phyloP scores from a whole-genome alignment of 2,113 vertebrate genomes.

The Alligator sinensis region DNA sequence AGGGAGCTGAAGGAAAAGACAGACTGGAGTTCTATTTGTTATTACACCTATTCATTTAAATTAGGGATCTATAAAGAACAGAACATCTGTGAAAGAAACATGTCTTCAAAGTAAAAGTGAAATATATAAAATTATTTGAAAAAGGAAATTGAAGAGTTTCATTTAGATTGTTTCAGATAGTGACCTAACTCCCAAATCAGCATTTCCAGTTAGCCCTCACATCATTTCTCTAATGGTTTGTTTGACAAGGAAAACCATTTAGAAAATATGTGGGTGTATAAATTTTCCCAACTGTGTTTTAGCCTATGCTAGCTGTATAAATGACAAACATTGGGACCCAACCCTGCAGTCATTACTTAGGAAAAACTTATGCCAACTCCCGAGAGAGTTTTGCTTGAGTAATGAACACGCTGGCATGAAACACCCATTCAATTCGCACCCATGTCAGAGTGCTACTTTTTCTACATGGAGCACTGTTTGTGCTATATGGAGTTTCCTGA shows the following conservation, averaged over 20 bases:
- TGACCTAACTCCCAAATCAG: not conserved
- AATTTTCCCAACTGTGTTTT: not conserved
- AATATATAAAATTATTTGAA: accelerated
- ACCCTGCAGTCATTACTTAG: not conserved
- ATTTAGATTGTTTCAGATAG: accelerated
- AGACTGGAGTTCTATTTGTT: accelerated
- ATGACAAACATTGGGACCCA: not conserved
- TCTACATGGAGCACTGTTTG: too few relatives aligned
- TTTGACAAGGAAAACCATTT: not conserved
- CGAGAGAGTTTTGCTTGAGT: not conserved
- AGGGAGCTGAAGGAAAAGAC: not conserved
- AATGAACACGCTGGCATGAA: not conserved
- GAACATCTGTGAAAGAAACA: not conserved
- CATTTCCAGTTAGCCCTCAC: not conserved
- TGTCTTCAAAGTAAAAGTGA: not conserved
- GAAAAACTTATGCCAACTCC: not conserved
- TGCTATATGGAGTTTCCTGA: not conserved
- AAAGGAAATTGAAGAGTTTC: slow-evolving; percentile 16
- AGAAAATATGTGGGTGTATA: not conserved
- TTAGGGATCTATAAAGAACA: accelerated
- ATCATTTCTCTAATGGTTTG: not conserved
- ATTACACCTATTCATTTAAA: accelerated
- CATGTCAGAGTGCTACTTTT: not conserved
- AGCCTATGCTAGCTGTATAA: accelerated
- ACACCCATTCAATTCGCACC: not conserved